These are phyloP conservation scores for Halesus radiatus DNA, from an alignment of 1,140 invertebrate genomes.

Conservation along the genomic window DNA sequence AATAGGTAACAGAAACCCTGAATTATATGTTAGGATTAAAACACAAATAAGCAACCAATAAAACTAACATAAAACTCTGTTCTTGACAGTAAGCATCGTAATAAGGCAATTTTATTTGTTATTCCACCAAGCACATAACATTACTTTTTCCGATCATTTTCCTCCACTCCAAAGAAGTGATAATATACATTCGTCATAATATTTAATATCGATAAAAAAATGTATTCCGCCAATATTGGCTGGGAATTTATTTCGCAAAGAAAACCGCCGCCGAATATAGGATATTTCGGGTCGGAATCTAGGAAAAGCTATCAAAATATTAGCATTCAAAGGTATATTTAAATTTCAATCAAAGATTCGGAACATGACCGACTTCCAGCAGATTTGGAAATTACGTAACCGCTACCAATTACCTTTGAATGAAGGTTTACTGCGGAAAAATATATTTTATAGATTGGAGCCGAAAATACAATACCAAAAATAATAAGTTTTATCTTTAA, in stretches of 20 bases:
- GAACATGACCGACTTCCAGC: conserved; percentile 4
- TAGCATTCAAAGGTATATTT: conserved; percentile 21
- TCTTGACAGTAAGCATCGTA: too few relatives aligned
- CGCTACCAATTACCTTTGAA: background rate
- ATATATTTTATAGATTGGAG: conserved; percentile 14
- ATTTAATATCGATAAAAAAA: background rate
- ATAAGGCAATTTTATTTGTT: background rate
- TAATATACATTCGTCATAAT: background rate
- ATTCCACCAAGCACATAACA: background rate
- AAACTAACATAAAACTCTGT: too few relatives aligned
- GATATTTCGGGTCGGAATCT: background rate
- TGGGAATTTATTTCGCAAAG: background rate
- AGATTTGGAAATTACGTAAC: background rate
- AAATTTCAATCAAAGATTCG: conserved; percentile 37
- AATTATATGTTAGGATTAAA: too few relatives aligned
- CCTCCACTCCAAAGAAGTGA: background rate
- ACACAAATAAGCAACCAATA: too few relatives aligned
- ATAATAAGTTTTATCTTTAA: too few relatives aligned
- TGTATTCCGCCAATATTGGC: background rate
- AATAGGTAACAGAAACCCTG: too few relatives aligned
- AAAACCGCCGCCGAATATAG: background rate
- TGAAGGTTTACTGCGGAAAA: conserved; percentile 19
- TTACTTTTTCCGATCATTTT: background rate
- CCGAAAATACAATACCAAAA: too few relatives aligned
- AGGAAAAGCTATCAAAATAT: conserved; percentile 14